Evolutionary conservation across 30 jellyfish, hydroid and myxozoan genomes (phyloP).

Genomic region (Mastigias papua): DNA sequence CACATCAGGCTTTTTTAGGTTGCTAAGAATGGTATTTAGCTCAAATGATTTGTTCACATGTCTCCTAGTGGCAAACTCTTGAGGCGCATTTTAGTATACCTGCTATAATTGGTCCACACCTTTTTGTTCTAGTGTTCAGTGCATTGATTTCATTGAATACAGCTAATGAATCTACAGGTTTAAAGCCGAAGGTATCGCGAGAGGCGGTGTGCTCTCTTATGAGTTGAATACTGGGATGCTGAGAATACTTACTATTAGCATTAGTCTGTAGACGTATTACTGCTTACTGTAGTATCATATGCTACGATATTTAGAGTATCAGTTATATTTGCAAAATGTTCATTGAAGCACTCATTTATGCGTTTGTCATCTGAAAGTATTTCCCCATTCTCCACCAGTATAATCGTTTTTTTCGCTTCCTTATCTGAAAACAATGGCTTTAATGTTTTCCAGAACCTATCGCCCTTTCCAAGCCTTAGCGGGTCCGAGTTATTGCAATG

Average conservation of each 20-base stretch:
- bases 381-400: not conserved
- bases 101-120: conserved; percentile 19
- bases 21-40: conserved; percentile 2
- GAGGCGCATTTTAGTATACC: not conserved
- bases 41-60: not conserved
- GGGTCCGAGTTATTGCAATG: not conserved
- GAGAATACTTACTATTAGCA: not conserved
- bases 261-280: not conserved
- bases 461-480: not conserved
- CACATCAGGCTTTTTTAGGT: conserved; percentile 3
- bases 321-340: not conserved
- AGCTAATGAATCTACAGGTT: not conserved
- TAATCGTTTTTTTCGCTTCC: not conserved
- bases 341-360: conserved; percentile 5
- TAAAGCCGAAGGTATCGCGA: not conserved
- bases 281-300: not conserved
- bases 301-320: not conserved
- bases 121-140: conserved; percentile 11
- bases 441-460: not conserved
- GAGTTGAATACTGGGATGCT: not conserved
- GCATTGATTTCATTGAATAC: conserved; percentile 14
- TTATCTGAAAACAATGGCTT: conserved; percentile 2
- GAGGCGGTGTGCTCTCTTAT: conserved; percentile 7
- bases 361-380: conserved; percentile 3
- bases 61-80: conserved; percentile 22